Conservation (phyloP, 1,140 invertebrate genomes). For the Drosophila nebulosa region DNA sequence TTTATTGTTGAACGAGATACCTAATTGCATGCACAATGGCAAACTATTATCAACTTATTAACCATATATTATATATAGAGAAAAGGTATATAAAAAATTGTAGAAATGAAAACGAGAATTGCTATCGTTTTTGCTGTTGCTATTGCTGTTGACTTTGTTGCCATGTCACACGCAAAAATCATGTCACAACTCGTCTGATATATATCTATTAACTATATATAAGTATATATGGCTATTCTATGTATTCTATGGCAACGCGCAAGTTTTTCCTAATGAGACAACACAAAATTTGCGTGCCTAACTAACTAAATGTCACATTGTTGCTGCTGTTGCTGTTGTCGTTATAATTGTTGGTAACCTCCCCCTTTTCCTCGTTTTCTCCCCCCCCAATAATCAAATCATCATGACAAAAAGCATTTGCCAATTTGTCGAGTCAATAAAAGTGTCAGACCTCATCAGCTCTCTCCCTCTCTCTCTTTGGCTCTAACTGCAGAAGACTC, state of each 20-base stretch:
- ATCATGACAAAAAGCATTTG: conserved; percentile 37
- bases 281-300: conserved; percentile 70
- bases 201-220: background rate
- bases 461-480: too few species aligned
- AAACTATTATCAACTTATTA: background rate
- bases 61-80: conserved; percentile 41
- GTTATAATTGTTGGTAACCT: conserved; percentile 28
- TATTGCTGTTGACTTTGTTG: conserved; percentile 16
- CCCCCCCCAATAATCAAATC: conserved; percentile 45
- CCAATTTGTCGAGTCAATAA: conserved; percentile 58
- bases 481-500: conserved; percentile 11
- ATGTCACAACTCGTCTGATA: conserved; percentile 39
- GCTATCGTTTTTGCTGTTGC: conserved; percentile 57
- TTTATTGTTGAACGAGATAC: conserved; percentile 30
- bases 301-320: conserved; percentile 26
- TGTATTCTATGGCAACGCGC: conserved; percentile 46
- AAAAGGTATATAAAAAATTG: background rate
- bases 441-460: conserved; percentile 56
- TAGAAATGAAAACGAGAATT: conserved; percentile 1
- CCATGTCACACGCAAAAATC: conserved; percentile 68
- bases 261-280: conserved; percentile 62
- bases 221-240: background rate
- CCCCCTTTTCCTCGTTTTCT: too few species aligned
- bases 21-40: conserved; percentile 25
- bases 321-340: conserved; percentile 29